A percentile compares a stretch with the other conserved stretches of the same genome.
Conservation (phyloP, 2,113 vertebrate genomes). For the Pygoscelis antarcticus region DNA sequence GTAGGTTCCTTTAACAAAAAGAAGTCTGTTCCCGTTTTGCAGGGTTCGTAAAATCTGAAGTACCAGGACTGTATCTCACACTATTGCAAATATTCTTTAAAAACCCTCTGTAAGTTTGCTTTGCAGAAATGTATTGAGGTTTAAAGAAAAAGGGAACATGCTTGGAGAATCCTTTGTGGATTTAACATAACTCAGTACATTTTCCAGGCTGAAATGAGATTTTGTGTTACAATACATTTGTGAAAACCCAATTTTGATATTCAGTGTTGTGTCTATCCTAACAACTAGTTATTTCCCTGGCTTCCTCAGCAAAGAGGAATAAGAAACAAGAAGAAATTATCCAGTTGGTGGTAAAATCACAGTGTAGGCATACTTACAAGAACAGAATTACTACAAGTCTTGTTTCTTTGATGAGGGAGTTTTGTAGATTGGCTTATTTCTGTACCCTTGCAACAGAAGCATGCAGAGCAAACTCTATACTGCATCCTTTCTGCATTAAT, state of each 20-base stretch:
- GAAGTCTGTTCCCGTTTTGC: background rate
- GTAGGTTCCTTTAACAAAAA: background rate
- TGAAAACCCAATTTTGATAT: slow-evolving; percentile 28
- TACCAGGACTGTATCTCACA: background rate
- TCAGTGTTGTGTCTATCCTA: background rate
- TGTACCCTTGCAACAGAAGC: background rate
- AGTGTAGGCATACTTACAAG: slow-evolving; percentile 25
- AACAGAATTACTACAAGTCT: slow-evolving; percentile 60
- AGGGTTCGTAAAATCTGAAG: background rate
- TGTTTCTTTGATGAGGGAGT: slow-evolving; percentile 46
- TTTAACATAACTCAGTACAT: background rate
- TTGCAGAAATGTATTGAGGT: background rate
- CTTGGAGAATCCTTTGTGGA: background rate
- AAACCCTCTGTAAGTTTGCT: background rate
- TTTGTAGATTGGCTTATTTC: slow-evolving; percentile 37
- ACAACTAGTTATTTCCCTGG: slow-evolving; percentile 9
- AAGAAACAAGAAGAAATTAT: background rate
- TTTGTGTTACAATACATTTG: background rate
- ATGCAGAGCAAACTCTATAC: background rate
- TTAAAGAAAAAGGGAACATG: background rate
- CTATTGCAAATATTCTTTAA: background rate
- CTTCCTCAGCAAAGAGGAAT: slow-evolving; percentile 19
- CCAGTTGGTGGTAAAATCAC: slow-evolving; percentile 56
- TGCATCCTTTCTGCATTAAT: slow-evolving; percentile 42
- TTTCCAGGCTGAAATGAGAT: background rate